Evolutionary conservation across 1,140 invertebrate genomes (phyloP).

Genomic region (Stenopsyche tienmushanensis): DNA sequence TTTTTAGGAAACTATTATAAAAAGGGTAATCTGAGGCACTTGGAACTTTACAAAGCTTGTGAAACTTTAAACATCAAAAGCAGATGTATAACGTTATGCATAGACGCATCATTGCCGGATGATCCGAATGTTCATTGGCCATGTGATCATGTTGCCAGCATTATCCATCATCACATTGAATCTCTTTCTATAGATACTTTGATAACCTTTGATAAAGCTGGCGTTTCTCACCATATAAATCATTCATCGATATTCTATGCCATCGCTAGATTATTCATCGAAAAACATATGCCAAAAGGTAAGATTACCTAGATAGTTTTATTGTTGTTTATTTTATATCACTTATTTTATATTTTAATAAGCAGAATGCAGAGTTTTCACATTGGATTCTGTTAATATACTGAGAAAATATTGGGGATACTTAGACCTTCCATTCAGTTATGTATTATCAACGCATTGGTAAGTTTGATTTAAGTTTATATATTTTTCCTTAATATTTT

Average conservation of each 20-base stretch:
- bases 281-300: slow-evolving; percentile 70
- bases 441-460: slow-evolving; percentile 72
- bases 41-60: slow-evolving; percentile 80
- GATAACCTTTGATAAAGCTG: slow-evolving; percentile 89
- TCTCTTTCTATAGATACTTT: slow-evolving; percentile 77
- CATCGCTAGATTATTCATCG: slow-evolving; percentile 71
- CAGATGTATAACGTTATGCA: slow-evolving; percentile 71
- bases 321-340: slow-evolving; percentile 12
- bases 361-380: slow-evolving; percentile 76
- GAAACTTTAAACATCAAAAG: slow-evolving; percentile 73
- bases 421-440: slow-evolving; percentile 79
- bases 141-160: slow-evolving; percentile 66
- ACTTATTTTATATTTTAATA: slow-evolving; percentile 1
- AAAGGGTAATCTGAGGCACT: slow-evolving; percentile 65
- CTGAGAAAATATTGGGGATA: slow-evolving; percentile 84
- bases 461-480: no score
- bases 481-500: no score
- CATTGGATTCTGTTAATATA: slow-evolving; percentile 80
- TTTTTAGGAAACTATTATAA: slow-evolving; percentile 72
- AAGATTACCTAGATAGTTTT: background rate
- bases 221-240: slow-evolving; percentile 87
- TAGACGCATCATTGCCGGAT: slow-evolving; percentile 73
- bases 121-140: slow-evolving; percentile 74
- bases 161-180: slow-evolving; percentile 72
- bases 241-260: slow-evolving; percentile 83